Percentiles rank a stretch among this genome's conserved stretches.
These are phyloP conservation scores for Piezodorus guildinii DNA, from an alignment of 1,140 invertebrate species.

Conservation along the genomic window DNA sequence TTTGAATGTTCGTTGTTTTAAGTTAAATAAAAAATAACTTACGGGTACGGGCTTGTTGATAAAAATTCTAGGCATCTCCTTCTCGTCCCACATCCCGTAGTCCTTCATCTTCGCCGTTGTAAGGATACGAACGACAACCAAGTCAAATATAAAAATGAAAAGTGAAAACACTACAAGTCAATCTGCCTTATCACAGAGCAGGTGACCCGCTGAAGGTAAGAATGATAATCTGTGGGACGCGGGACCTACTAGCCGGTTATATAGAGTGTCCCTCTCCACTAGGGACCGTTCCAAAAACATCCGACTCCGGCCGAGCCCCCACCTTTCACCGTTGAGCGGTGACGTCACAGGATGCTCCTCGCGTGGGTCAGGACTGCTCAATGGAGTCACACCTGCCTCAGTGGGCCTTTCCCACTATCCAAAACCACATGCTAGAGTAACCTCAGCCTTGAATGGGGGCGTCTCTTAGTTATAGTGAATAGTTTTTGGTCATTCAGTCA, in stretches of 20 bases:
- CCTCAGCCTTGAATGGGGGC: no score
- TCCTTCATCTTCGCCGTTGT: background rate
- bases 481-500: no score
- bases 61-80: background rate
- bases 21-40: background rate
- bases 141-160: background rate
- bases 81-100: background rate
- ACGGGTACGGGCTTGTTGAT: background rate
- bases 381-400: background rate
- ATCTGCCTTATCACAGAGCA: background rate
- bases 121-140: no score
- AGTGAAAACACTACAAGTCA: background rate
- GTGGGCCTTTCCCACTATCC: background rate
- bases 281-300: background rate
- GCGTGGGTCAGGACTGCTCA: background rate
- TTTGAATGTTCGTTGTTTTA: no score
- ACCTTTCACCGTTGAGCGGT: background rate
- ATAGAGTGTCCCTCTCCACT: background rate
- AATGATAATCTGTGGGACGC: background rate
- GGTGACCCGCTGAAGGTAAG: background rate
- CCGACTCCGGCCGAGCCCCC: background rate
- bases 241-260: constrained; percentile 5
- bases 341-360: background rate
- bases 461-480: no score
- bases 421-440: no score